These are phyloP conservation scores for Lamellibrachia satsuma DNA, from an alignment of 2,888 invertebrate genomes.

Conservation along the genomic window DNA sequence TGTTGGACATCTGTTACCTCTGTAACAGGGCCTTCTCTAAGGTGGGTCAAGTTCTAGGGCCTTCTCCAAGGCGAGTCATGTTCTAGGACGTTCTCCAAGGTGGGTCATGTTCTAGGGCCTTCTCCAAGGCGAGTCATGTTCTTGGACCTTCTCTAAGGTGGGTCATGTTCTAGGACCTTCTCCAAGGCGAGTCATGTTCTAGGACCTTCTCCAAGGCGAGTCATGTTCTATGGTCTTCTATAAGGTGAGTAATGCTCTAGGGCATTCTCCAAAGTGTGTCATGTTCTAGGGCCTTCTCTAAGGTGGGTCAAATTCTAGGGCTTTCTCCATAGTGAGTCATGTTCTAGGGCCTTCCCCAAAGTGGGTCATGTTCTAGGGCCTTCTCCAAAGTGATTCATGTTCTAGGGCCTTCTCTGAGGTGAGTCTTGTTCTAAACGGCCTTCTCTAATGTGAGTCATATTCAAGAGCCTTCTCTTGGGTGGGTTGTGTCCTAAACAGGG, in stretches of 20 bases:
- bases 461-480: too few relatives aligned
- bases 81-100: conserved; percentile 85
- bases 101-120: conserved; percentile 83
- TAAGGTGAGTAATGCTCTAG: conserved; percentile 68
- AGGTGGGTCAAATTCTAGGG: not conserved
- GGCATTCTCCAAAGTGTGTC: not conserved
- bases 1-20: conserved; percentile 88
- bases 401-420: conserved; percentile 86
- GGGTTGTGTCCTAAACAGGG: too few relatives aligned
- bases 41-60: conserved; percentile 88
- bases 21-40: conserved; percentile 89
- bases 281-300: not conserved
- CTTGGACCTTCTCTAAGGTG: conserved; percentile 84
- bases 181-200: conserved; percentile 78
- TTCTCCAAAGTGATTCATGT: conserved; percentile 86
- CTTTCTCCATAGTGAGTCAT: conserved; percentile 78
- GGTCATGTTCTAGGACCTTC: conserved; percentile 90
- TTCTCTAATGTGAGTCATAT: too few relatives aligned
- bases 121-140: conserved; percentile 79
- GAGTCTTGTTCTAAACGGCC: too few relatives aligned
- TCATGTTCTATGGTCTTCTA: conserved; percentile 89
- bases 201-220: conserved; percentile 84
- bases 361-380: conserved; percentile 86
- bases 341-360: conserved; percentile 86
- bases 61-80: conserved; percentile 79